Conservation (phyloP, 2,888 invertebrate species). For the Barypeithes pellucidus region DNA sequence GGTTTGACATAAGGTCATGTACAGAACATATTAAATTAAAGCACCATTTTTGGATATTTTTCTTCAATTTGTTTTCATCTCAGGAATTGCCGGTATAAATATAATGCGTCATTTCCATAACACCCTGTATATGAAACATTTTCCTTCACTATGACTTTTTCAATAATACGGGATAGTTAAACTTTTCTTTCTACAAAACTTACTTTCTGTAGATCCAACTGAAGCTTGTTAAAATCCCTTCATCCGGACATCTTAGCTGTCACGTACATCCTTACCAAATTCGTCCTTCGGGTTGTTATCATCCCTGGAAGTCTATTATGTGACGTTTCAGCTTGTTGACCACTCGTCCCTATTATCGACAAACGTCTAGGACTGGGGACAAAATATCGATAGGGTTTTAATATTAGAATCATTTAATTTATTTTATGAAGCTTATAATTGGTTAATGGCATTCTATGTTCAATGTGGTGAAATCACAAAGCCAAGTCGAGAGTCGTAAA, state of each 20-base stretch:
- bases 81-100: too few relatives aligned
- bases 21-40: too few relatives aligned
- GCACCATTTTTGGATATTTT: too few relatives aligned
- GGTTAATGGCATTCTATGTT: too few relatives aligned
- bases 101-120: too few relatives aligned
- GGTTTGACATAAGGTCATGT: too few relatives aligned
- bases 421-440: too few relatives aligned
- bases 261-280: conserved; percentile 42
- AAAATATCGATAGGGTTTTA: neutral
- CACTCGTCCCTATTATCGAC: conserved; percentile 58
- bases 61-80: too few relatives aligned
- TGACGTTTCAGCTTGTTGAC: conserved; percentile 54
- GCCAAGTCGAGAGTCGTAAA: too few relatives aligned
- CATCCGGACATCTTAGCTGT: conserved; percentile 32
- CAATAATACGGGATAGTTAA: neutral
- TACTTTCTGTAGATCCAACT: neutral
- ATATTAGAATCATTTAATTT: neutral
- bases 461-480: too few relatives aligned
- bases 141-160: neutral
- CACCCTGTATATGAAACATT: too few relatives aligned
- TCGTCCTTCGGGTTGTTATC: conserved; percentile 51
- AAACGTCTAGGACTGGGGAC: conserved; percentile 40
- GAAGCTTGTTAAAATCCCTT: conserved; percentile 30
- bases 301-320: conserved; percentile 50
- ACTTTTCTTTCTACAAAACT: neutral